Percentiles rank a stretch among this genome's conserved stretches.
These are phyloP conservation scores for Medauroidea extradentata DNA, from an alignment of 1,140 invertebrate genomes.

Conservation along the genomic window DNA sequence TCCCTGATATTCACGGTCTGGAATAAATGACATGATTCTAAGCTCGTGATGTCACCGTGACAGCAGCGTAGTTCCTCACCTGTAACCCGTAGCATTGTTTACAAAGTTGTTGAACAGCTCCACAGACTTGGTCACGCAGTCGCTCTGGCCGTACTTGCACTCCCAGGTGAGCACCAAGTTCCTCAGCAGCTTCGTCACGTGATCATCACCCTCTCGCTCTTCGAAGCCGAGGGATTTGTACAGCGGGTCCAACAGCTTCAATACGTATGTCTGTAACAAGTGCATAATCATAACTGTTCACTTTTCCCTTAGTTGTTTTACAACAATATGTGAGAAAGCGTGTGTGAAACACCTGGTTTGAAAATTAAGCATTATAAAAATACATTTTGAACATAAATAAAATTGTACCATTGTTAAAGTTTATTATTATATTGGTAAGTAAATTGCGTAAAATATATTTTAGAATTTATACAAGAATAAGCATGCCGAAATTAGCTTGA, in stretches of 20 bases:
- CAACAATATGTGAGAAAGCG: not conserved
- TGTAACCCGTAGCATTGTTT: too few species aligned
- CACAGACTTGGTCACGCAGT: slow-evolving; percentile 24
- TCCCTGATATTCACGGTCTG: too few species aligned
- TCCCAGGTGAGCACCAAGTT: slow-evolving; percentile 25
- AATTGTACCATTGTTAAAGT: not conserved
- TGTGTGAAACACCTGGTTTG: too few species aligned
- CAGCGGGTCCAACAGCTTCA: not conserved
- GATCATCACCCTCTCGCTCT: not conserved
- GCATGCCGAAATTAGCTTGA: too few species aligned
- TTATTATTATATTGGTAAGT: not conserved
- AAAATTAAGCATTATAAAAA: too few species aligned
- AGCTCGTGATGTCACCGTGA: too few species aligned
- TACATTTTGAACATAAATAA: too few species aligned
- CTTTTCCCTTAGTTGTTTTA: not conserved
- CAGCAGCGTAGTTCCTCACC: too few species aligned
- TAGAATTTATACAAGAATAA: too few species aligned
- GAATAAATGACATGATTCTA: too few species aligned
- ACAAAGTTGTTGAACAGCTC: slow-evolving; percentile 17
- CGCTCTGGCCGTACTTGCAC: slow-evolving; percentile 23
- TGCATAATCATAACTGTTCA: not conserved
- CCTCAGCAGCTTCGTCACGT: slow-evolving; percentile 20
- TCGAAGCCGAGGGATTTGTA: not conserved
- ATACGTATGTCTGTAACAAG: not conserved
- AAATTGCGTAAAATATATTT: too few species aligned